Percentiles rank a stretch among this genome's conserved stretches.
Conservation (phyloP, 2,888 invertebrate genomes). For the Odontothrips loti region DNA sequence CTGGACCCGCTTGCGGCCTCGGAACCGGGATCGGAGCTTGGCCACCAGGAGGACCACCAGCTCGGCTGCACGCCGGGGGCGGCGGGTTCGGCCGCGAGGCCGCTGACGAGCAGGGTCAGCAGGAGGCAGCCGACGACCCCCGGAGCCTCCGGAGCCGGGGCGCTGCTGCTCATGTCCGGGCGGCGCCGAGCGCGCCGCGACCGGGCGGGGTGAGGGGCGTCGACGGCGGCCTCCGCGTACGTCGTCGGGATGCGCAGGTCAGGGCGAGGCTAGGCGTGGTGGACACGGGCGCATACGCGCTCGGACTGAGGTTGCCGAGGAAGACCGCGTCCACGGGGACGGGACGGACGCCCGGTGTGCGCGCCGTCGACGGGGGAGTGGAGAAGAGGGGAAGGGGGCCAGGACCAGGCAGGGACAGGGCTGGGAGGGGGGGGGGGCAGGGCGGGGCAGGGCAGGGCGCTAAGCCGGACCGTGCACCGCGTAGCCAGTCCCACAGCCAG, state of each 20-base stretch:
- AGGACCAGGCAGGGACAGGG: neutral
- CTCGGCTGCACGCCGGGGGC: neutral
- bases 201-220: neutral
- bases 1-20: neutral
- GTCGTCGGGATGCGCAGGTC: neutral
- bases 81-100: neutral
- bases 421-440: neutral
- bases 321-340: slow-evolving; percentile 2
- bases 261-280: neutral
- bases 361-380: neutral
- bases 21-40: neutral
- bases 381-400: neutral
- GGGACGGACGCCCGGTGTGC: neutral
- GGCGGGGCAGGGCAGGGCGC: neutral
- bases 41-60: neutral
- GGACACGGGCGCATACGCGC: slow-evolving; percentile 13
- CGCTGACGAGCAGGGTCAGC: neutral
- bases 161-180: neutral
- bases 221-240: neutral
- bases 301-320: slow-evolving; percentile 5
- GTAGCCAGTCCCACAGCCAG: too few species aligned
- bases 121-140: neutral
- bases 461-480: too few species aligned
- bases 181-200: neutral
- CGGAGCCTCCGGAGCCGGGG: too few species aligned